Base-by-base conservation (phyloP, 2,797 vertebrate species). In the Muscicapa comitata region DNA sequence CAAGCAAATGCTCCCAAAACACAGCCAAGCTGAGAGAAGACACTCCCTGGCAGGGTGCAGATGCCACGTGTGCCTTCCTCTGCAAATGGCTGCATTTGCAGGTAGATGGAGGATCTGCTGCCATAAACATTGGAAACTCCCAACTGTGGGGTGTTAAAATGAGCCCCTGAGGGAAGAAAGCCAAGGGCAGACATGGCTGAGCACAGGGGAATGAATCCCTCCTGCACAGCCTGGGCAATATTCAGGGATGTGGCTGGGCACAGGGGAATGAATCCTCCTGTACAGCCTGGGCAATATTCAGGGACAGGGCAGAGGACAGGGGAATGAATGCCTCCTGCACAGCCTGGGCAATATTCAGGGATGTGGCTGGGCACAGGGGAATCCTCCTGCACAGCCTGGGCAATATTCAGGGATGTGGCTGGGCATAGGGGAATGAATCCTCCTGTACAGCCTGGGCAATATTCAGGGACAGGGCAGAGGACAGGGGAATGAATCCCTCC, bases 51-150 rank as follows among this genome's bases (percentile, higher is more conserved):
- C 12, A 3, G 62, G 51, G 23, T 43, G 37, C 35, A 67, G 58
- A 45, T 5, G 45, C n/a, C 4, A 3, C 2, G 1, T 1, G 8
- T 8, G 7, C 37, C 10, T 68, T 50, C 33, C 16, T 61, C 68
- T 79, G 35, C 20, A 40, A 54, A 24, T 1, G 29, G 37, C 45
- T 42, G 84, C 9, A 14, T 71, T 51, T 25, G 16, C 45, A 71
- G 10, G 2, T 57, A 24, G 29, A 54, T 26, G 43, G 75, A 88
- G 71, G 51, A 57, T 16, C 38, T 65, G 62, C 78, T 92, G 33
- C 50, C 14, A 3, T 15, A 48, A 84, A 72, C 29, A 1, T 17
- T 2, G 2, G 68, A 35, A 74, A 33, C 47, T 40, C 57, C 53
- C 54, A 63, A 50, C 53, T 43, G 7, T 5, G 51, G 71, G 55